Conservation (phyloP, 2,888 invertebrate species). For the Timandra comae region DNA sequence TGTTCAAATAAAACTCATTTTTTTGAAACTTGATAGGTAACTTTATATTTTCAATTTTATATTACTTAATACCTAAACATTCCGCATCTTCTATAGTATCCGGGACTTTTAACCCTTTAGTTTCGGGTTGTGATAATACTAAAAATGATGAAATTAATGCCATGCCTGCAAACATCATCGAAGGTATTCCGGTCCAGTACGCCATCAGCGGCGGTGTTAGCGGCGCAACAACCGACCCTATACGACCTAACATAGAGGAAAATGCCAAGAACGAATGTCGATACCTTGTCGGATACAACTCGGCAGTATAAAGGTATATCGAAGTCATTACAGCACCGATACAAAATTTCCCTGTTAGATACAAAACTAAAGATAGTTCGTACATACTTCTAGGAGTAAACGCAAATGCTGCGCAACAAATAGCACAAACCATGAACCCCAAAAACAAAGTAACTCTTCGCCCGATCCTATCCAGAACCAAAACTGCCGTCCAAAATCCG, state of each 20-base stretch:
- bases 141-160: slow-evolving; percentile 51
- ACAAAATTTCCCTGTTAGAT: slow-evolving; percentile 79
- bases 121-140: slow-evolving; percentile 63
- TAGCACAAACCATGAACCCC: slow-evolving; percentile 61
- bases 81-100: slow-evolving; percentile 69
- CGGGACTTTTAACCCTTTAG: slow-evolving; percentile 53
- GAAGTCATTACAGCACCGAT: slow-evolving; percentile 81
- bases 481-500: slow-evolving; percentile 79
- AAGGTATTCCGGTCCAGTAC: slow-evolving; percentile 62
- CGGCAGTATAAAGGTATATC: slow-evolving; percentile 82
- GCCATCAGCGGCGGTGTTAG: slow-evolving; percentile 80
- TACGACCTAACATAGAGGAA: slow-evolving; percentile 83
- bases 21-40: too few species aligned
- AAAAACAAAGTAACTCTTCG: slow-evolving; percentile 55
- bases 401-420: slow-evolving; percentile 72
- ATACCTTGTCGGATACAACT: slow-evolving; percentile 82
- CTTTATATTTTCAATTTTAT: too few species aligned
- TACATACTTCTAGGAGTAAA: slow-evolving; percentile 57
- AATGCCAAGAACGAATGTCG: slow-evolving; percentile 81
- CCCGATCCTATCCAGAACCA: slow-evolving; percentile 79
- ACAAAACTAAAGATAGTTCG: slow-evolving; percentile 53
- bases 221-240: slow-evolving; percentile 83
- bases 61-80: slow-evolving; percentile 34
- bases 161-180: slow-evolving; percentile 55
- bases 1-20: too few species aligned